phyloP scores from a whole-genome alignment of 2,888 invertebrate species.

The Achlya flavicornis region DNA sequence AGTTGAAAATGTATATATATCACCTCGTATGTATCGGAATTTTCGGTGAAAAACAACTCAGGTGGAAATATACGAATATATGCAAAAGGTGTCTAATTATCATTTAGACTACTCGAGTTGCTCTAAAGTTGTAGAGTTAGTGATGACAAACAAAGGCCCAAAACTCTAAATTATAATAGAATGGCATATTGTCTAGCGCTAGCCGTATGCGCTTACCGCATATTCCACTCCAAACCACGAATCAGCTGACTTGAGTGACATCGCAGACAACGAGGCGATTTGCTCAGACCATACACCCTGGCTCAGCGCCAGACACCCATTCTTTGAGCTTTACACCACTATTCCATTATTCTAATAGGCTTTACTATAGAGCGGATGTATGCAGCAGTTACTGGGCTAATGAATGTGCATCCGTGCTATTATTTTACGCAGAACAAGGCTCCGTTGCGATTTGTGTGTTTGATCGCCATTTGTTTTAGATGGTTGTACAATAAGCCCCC shows the following conservation, averaged over 20 bases:
- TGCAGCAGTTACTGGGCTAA: slow-evolving; percentile 58
- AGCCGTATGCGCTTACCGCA: not conserved
- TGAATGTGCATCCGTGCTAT: slow-evolving; percentile 51
- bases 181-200: not conserved
- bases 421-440: slow-evolving; percentile 35
- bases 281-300: slow-evolving; percentile 47
- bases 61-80: no score
- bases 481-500: slow-evolving; percentile 32
- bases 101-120: no score
- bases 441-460: slow-evolving; percentile 30
- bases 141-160: not conserved
- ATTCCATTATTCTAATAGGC: slow-evolving; percentile 72
- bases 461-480: slow-evolving; percentile 31
- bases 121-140: not conserved
- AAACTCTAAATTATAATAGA: not conserved
- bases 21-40: no score
- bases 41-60: no score
- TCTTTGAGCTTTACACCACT: slow-evolving; percentile 67
- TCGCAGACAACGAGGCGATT: slow-evolving; percentile 48
- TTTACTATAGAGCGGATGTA: slow-evolving; percentile 49
- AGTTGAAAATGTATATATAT: no score
- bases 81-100: no score
- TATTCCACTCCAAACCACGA: slow-evolving; percentile 4
- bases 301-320: slow-evolving; percentile 62
- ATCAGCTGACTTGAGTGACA: slow-evolving; percentile 17